phyloP scores from a whole-genome alignment of 1,140 invertebrate species.

The Wiebesia pumilae region DNA sequence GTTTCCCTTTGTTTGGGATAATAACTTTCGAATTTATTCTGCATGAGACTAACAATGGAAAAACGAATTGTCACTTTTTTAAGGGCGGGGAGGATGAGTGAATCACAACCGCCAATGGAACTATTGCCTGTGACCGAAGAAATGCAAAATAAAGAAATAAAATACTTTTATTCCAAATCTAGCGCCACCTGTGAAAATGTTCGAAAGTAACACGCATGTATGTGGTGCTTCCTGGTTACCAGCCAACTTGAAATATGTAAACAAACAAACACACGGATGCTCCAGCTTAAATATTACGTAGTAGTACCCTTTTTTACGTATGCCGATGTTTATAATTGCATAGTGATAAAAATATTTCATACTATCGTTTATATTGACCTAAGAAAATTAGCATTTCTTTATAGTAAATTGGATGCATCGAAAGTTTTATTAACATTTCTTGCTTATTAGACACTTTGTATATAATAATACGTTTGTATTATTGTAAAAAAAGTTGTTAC shows the following conservation, averaged over 20 bases:
- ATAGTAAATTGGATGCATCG: too few relatives aligned
- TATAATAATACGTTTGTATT: too few relatives aligned
- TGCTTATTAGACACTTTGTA: too few relatives aligned
- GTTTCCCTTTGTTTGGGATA: background rate
- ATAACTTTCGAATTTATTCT: background rate
- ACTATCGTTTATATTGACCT: background rate
- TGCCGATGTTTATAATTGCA: background rate
- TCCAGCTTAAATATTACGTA: background rate
- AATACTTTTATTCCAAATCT: constrained; percentile 7
- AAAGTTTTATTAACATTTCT: too few relatives aligned
- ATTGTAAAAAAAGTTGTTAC: too few relatives aligned
- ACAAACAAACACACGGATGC: constrained; percentile 19
- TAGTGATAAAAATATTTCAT: background rate
- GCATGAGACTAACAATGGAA: background rate
- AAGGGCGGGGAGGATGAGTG: too few relatives aligned
- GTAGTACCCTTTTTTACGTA: background rate
- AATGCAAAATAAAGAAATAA: constrained; percentile 5
- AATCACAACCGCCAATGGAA: constrained; percentile 8
- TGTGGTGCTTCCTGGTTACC: constrained; percentile 6
- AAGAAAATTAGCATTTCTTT: background rate
- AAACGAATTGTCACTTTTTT: background rate
- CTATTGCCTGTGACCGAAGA: background rate
- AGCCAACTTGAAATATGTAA: constrained; percentile 34
- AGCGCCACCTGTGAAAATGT: constrained; percentile 13
- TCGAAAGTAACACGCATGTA: background rate